Evolutionary conservation across 2,797 vertebrate species (phyloP).

Genomic region (Oreochromis mossambicus): DNA sequence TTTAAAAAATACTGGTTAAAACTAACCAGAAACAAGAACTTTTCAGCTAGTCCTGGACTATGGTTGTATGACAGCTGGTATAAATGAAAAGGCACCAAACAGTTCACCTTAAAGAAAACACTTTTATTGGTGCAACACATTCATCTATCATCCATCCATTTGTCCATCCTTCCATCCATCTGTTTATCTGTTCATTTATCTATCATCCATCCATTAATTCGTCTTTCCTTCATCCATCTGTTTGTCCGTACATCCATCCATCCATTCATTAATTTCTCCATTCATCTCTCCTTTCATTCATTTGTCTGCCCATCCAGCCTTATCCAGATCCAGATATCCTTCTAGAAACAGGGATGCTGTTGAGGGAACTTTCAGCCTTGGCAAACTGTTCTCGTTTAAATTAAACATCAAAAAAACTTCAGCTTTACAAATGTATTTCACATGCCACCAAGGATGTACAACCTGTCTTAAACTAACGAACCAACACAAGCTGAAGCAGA

Average conservation of each 20-base stretch:
- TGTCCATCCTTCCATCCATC: neutral
- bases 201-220: neutral
- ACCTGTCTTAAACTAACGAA: neutral
- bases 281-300: neutral
- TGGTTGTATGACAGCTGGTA: neutral
- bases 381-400: neutral
- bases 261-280: neutral
- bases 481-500: conserved; percentile 1
- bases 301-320: neutral
- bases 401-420: neutral
- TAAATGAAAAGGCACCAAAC: neutral
- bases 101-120: neutral
- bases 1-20: neutral
- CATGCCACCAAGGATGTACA: neutral
- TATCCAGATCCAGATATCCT: neutral
- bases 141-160: neutral
- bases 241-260: neutral
- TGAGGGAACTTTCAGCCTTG: neutral
- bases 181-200: neutral
- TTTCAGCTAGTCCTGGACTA: neutral
- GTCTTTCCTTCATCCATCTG: neutral
- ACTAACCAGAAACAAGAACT: neutral
- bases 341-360: neutral
- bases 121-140: neutral
- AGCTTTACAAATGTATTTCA: neutral